Conservation (phyloP, 2,113 vertebrate genomes). For the Charina bottae region DNA sequence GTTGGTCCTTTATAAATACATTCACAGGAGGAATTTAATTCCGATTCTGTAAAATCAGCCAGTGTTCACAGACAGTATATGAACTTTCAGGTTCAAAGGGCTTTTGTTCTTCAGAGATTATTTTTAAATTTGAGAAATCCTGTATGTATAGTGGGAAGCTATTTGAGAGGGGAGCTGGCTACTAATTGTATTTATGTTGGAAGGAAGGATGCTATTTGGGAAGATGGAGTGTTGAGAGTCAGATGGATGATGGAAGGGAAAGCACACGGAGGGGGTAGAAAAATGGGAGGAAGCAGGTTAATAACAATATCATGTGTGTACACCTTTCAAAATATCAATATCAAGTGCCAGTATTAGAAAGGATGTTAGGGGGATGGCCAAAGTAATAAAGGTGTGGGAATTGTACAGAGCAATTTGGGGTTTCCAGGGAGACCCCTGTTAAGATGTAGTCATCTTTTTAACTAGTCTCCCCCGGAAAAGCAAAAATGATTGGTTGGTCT, state of each 20-base stretch:
- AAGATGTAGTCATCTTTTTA: background rate
- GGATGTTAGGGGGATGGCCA: background rate
- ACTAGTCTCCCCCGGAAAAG: background rate
- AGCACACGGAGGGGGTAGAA: background rate
- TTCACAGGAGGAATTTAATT: background rate
- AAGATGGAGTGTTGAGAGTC: background rate
- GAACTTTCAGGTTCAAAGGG: background rate
- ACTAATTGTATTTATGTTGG: background rate
- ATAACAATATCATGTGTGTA: background rate
- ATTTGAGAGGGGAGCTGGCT: background rate
- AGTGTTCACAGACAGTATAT: background rate
- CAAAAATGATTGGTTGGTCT: background rate
- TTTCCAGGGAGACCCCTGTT: background rate
- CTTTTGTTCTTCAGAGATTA: background rate
- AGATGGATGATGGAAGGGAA: background rate
- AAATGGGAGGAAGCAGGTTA: background rate
- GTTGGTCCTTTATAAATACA: background rate
- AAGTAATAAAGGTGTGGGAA: background rate
- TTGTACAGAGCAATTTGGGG: background rate
- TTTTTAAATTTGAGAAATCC: background rate
- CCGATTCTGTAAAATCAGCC: background rate
- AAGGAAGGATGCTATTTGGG: background rate
- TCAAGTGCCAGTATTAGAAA: background rate
- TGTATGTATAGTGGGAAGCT: background rate
- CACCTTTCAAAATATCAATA: background rate